Base-by-base conservation (phyloP, 1,140 invertebrate species). In the Cyclargus thomasi region DNA sequence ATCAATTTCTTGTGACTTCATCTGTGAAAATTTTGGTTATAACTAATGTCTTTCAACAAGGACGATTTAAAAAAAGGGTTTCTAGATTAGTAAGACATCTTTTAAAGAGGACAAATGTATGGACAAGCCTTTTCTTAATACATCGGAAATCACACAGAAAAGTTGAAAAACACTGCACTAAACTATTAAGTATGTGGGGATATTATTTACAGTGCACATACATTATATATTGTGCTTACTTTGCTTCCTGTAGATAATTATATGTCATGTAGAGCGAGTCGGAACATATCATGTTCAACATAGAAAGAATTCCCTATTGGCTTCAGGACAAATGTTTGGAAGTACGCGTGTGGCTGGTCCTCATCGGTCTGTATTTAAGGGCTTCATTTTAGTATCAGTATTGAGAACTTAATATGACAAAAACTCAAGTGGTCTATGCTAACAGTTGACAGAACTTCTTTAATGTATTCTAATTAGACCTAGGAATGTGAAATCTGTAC, bases 251-350 rank as follows among this genome's bases (percentile, higher is more conserved):
- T 65, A 76, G 72, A 63, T 73, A 68, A 70, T 80, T 84, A 93
- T 82, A 93, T 92, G 91, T 97, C 93, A 90, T 97, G 96, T 77
- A 97, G 93, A 73, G 95, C 95, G 78, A 97, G 93, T 88, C 96
- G 93, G 92, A 98, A 98, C 83, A 96, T 94, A 90, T 97, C 96
- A 90, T 97, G 96, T 92, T 97, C 95, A 79, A 97, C 94, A 92
- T 96, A 97, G 93, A 96, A 98, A 85, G 94, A 95, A 80, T 93
- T 95, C 86, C 93, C 94, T 80, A 96, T 93, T 73, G 95, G 95
- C 92, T 96, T 97, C 91, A 98, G 91, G 70, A 97, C 94, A 94
- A 98, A 98, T 75, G 95, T 96, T 93, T 98, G 96, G 83, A 95
- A 94, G 92, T 97, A 98, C 75, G 95, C 95, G 91, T 97, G 97